Conservation (phyloP, 2,797 vertebrate species). For the Urosaurus nigricauda region DNA sequence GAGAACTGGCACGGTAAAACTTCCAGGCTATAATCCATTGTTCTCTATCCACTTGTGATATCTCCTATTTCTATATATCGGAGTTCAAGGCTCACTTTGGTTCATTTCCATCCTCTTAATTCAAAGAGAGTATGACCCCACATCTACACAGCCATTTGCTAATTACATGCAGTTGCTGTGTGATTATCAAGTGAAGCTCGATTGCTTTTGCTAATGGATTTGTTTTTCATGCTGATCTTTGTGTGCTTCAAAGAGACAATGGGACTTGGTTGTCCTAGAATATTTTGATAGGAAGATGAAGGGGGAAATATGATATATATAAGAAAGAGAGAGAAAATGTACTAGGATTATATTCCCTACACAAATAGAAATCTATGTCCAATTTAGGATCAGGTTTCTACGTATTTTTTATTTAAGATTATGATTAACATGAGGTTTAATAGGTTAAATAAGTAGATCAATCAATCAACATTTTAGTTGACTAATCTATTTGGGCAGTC, state of each 20-base stretch:
- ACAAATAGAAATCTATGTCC: background rate
- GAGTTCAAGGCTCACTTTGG: background rate
- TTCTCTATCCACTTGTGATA: conserved; percentile 1
- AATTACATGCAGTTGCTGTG: conserved; percentile 28
- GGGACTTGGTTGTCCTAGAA: background rate
- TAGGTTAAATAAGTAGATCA: background rate
- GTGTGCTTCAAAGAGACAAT: conserved; percentile 19
- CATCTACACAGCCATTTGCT: conserved; percentile 10
- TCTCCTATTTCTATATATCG: background rate
- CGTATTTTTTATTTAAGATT: background rate
- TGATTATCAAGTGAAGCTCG: conserved; percentile 34
- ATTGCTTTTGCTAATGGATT: conserved; percentile 29
- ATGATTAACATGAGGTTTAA: background rate
- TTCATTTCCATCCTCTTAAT: conserved; percentile 24
- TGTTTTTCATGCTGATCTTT: conserved; percentile 29
- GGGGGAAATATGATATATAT: background rate
- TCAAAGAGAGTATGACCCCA: background rate
- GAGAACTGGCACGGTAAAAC: background rate
- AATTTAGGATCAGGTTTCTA: background rate
- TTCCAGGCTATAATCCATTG: conserved; percentile 5
- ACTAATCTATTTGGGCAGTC: background rate
- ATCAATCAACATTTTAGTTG: background rate
- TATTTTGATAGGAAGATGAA: background rate
- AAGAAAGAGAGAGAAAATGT: background rate
- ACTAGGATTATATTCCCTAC: background rate